Evolutionary conservation across 64 coral and sea anemone genomes (phyloP).

Genomic region (Trachythela sp.): DNA sequence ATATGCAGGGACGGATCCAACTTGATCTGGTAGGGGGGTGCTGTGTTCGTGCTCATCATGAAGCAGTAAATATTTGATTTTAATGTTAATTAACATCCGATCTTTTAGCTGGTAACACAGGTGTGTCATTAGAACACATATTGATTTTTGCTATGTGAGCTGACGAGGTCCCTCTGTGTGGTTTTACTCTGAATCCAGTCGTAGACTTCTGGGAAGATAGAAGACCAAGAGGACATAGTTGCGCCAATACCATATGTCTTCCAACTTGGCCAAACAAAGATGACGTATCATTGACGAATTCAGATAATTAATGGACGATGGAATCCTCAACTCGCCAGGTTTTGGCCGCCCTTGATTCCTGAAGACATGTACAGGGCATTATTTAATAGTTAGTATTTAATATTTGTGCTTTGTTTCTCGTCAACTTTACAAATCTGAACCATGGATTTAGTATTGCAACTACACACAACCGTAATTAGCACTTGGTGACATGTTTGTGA

Average conservation of each 20-base stretch:
- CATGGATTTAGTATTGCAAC: too few species aligned
- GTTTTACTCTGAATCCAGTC: not conserved
- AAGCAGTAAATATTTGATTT: not conserved
- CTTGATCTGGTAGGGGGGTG: too few species aligned
- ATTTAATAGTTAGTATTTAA: not conserved
- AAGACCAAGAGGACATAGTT: constrained; percentile 36
- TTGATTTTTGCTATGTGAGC: not conserved
- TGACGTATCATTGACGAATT: constrained; percentile 37
- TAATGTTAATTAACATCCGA: not conserved
- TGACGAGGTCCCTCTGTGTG: constrained; percentile 9
- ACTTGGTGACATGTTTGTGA: too few species aligned
- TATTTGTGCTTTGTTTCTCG: not conserved
- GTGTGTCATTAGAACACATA: not conserved
- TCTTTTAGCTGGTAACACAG: not conserved
- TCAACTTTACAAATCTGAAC: too few species aligned
- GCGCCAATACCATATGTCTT: constrained; percentile 30
- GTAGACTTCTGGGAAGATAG: constrained; percentile 25
- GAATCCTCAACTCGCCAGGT: constrained; percentile 29
- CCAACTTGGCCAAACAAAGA: constrained; percentile 41
- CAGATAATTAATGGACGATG: constrained; percentile 37
- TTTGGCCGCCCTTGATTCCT: constrained; percentile 36
- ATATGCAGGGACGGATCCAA: too few species aligned
- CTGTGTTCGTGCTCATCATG: not conserved
- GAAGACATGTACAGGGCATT: not conserved
- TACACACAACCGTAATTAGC: too few species aligned